Evolutionary conservation across 92 coral and sea anemone genomes (phyloP).

Genomic region (Ricordea florida): DNA sequence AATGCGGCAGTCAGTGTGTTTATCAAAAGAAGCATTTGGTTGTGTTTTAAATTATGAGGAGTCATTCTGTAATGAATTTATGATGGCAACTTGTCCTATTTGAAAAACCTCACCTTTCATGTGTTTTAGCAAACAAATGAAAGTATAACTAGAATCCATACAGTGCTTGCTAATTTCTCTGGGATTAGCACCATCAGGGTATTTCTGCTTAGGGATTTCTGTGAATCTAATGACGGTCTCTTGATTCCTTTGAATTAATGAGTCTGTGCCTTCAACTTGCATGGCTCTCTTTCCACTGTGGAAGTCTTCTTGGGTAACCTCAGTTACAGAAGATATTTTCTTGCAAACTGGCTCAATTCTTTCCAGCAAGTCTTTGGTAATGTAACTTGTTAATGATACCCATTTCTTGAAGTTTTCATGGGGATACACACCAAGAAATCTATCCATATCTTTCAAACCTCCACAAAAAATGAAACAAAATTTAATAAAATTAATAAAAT

Average conservation of each 20-base stretch:
- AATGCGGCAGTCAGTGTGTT: too few relatives aligned
- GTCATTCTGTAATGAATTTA: too few relatives aligned
- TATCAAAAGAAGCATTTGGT: too few relatives aligned
- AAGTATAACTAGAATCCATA: slow-evolving; percentile 81
- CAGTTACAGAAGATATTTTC: slow-evolving; percentile 86
- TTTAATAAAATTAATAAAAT: too few relatives aligned
- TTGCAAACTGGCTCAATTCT: slow-evolving; percentile 79
- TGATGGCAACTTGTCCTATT: too few relatives aligned
- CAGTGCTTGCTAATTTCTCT: slow-evolving; percentile 77
- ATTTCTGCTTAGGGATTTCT: slow-evolving; percentile 60
- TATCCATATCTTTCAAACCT: slow-evolving; percentile 89
- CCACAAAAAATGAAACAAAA: neutral
- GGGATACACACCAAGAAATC: slow-evolving; percentile 86
- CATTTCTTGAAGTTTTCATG: slow-evolving; percentile 86
- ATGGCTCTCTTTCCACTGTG: neutral
- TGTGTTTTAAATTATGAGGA: too few relatives aligned
- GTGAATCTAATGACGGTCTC: slow-evolving; percentile 76
- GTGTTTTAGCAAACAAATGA: slow-evolving; percentile 55
- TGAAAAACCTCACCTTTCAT: slow-evolving; percentile 72
- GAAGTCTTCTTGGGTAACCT: slow-evolving; percentile 52
- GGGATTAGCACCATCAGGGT: slow-evolving; percentile 81
- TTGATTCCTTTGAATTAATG: slow-evolving; percentile 37
- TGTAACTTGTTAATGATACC: slow-evolving; percentile 84
- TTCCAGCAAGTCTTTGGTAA: slow-evolving; percentile 66
- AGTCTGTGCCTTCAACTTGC: slow-evolving; percentile 6